Evolutionary conservation across 2,113 vertebrate species (phyloP).

Genomic region (Ptyas mucosa): DNA sequence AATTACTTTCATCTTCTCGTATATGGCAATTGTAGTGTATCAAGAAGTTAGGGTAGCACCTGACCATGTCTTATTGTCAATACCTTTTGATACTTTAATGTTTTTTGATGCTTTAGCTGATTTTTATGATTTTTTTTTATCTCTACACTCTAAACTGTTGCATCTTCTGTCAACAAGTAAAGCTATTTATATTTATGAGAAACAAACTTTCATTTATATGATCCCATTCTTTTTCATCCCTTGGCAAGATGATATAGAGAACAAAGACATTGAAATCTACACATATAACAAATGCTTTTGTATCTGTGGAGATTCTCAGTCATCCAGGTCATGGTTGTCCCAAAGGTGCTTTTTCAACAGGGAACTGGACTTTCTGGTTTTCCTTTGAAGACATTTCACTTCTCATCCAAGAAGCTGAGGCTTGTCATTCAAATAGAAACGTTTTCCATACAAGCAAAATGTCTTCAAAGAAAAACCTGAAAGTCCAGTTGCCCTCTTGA

Average conservation of each 20-base stretch:
- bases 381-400: too few relatives aligned
- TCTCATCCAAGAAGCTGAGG: too few relatives aligned
- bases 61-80: slow-evolving; percentile 40
- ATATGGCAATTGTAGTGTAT: slow-evolving; percentile 50
- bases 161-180: slow-evolving; percentile 11
- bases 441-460: too few relatives aligned
- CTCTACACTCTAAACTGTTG: slow-evolving; percentile 24
- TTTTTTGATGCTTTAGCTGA: neutral
- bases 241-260: slow-evolving; percentile 7
- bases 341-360: too few relatives aligned
- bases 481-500: too few relatives aligned
- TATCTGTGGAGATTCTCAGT: neutral
- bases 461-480: too few relatives aligned
- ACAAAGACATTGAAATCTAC: neutral
- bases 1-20: slow-evolving; percentile 56
- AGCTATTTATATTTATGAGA: slow-evolving; percentile 15
- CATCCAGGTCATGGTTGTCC: too few relatives aligned
- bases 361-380: too few relatives aligned
- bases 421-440: too few relatives aligned
- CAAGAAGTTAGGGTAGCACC: slow-evolving; percentile 45
- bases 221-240: neutral
- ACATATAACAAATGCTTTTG: neutral
- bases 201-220: neutral
- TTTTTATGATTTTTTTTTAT: slow-evolving; percentile 28
- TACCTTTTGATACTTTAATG: slow-evolving; percentile 57